Percentiles rank a stretch among this genome's conserved stretches.
phyloP scores from a whole-genome alignment of 2,113 vertebrate species.

The Pungitius pungitius region DNA sequence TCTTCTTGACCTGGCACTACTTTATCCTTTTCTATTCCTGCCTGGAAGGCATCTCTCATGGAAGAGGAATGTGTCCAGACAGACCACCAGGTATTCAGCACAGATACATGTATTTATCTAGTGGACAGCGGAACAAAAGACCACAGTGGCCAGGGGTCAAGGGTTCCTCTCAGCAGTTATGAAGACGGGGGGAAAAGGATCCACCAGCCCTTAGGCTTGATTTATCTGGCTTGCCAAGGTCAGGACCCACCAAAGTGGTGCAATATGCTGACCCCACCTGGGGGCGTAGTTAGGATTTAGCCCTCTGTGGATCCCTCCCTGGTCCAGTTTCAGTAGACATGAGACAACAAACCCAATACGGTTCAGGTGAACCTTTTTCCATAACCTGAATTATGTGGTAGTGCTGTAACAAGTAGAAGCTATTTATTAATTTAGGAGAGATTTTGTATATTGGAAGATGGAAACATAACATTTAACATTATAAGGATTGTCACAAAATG shows the following conservation, averaged over 20 bases:
- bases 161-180: constrained; percentile 60
- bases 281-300: constrained; percentile 48
- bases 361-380: constrained; percentile 58
- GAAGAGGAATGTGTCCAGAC: constrained; percentile 43
- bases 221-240: constrained; percentile 69
- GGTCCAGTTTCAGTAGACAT: constrained; percentile 24
- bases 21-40: constrained; percentile 19
- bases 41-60: constrained; percentile 55
- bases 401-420: not conserved
- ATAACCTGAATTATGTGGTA: not conserved
- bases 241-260: constrained; percentile 51
- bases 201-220: constrained; percentile 69
- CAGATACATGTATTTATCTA: constrained; percentile 32
- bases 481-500: not conserved
- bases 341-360: constrained; percentile 35
- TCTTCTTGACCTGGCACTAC: not conserved
- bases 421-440: not conserved
- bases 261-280: constrained; percentile 54
- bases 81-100: constrained; percentile 53
- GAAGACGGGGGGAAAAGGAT: constrained; percentile 67
- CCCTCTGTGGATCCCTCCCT: constrained; percentile 34
- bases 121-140: constrained; percentile 55
- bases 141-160: constrained; percentile 57
- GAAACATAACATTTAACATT: not conserved
- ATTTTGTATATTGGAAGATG: not conserved